Evolutionary conservation across 2,888 invertebrate genomes (phyloP), one percentile per base, ranked within the genome.

Genomic region (Dolichopus griseipennis): DNA sequence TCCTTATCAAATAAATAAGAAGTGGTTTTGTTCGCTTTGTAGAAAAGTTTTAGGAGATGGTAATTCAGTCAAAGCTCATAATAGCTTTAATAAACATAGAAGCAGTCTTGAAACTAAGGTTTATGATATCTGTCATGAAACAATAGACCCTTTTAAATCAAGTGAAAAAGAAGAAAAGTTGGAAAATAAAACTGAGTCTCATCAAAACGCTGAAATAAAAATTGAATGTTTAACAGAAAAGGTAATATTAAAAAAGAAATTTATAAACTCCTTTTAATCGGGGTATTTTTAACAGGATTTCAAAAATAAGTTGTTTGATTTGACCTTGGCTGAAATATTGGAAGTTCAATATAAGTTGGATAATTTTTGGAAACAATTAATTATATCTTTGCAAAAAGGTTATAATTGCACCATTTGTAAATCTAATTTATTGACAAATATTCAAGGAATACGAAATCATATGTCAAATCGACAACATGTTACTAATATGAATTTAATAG

Each of bases 401-500:
- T 64, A 64, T 34, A 33, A 20, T 20, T 64, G 64, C n/a, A 64
- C 33, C 2, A 64, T 64, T n/a, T 64, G 64, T 37, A 64, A 64
- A 34, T 34, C 64, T 37, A 34, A 33, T 34, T 18, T 33, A 8
- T 20, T 37, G 2, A 34, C 33, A n/a, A 64, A 37, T 37, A 34
- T 64, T 7, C 20, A 33, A 20, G 33, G 33, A 37, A 64, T 64
- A 3, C 33, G 37, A 37, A 64, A 34, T 37, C 64, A 64, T 8
- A 20, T 64, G n/a, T 10, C 18, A 20, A 37, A 33, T 12, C 20
- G 20, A 7, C 33, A 34, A 20, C 64, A 64, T 37, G 34, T n/a
- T 3, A 10, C 15, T 34, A 64, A 64, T 34, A 33, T 64, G 10
- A 10, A 37, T 15, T 37, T 64, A 20, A 20, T 64, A 20, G 20